Evolutionary conservation across 2,888 invertebrate species (phyloP), one percentile per base, ranked within the genome.

Genomic region (Hydriomena furcata): DNA sequence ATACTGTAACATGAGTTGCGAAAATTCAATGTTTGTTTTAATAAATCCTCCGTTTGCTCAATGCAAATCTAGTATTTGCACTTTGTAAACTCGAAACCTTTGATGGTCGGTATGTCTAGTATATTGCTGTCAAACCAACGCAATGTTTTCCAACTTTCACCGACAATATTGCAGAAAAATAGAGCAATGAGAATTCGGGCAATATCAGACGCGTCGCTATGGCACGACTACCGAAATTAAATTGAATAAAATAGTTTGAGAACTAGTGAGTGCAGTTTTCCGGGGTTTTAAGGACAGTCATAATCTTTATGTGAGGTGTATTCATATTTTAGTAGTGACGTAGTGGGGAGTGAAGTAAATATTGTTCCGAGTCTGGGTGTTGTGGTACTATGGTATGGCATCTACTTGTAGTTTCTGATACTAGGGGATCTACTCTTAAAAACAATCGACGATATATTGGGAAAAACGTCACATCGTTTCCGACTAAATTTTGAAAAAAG

Each of bases 191-290:
- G 27, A 41, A 30, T 40, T 30, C 11, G 27, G 21, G 51, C 42
- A 42, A 45, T 41, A 45, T 21, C 8, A 30, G 38, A 36, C 30
- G 30, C 12, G 36, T 25, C 28, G 23, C 12, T 65, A 62, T 63
- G 60, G 58, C 61, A 59, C 59, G 61, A 52, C 60, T 57, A 60
- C 61, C 60, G 60, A 64, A 68, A 68, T 71, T 70, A 64, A 69
- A 66, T 70, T 68, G 71, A 68, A 73, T 73, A 70, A 73, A 70
- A 73, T 63, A 73, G 68, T 70, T 66, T 58, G 55, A 57, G 36
- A 59, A 64, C 65, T 68, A 66, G 11, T 23, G 1, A 8, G 11
- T 11, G 28, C 21, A 28, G 28, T 45, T 40, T 24, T 34, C 27
- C 8, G 34, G 24, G 6, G 8, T 13, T 41, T 10, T 13, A 10